Percentiles rank a stretch among this genome's conserved stretches.
These are phyloP conservation scores for Pluvianellus socialis DNA, from an alignment of 2,113 vertebrate genomes.

Conservation along the genomic window DNA sequence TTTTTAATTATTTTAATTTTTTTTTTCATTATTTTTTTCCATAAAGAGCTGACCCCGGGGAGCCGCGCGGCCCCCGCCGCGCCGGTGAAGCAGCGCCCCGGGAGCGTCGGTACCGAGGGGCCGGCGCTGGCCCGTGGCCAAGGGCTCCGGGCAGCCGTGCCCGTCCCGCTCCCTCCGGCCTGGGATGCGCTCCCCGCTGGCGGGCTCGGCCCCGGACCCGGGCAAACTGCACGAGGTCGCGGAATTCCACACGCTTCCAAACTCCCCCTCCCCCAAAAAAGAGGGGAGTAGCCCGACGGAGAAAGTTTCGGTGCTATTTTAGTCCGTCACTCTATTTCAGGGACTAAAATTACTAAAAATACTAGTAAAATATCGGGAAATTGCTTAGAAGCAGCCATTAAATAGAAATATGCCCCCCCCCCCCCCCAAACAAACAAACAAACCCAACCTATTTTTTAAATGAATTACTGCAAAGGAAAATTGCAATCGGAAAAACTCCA, in stretches of 20 bases:
- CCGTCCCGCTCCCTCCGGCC: rapidly evolving
- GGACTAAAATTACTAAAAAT: background rate
- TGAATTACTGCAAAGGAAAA: background rate
- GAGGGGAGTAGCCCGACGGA: background rate
- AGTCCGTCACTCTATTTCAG: background rate
- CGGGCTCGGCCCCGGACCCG: background rate
- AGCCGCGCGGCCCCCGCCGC: rapidly evolving
- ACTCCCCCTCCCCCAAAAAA: too few relatives aligned
- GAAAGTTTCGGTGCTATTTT: background rate
- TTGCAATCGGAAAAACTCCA: background rate
- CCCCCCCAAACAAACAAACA: too few relatives aligned
- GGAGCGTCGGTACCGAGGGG: too few relatives aligned
- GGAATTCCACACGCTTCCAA: too few relatives aligned
- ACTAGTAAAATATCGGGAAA: background rate
- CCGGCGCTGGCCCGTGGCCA: too few relatives aligned
- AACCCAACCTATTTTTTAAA: background rate
- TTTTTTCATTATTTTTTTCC: too few relatives aligned
- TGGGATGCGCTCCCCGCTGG: rapidly evolving
- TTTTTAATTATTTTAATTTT: too few relatives aligned
- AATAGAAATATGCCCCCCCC: background rate
- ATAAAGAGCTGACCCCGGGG: background rate
- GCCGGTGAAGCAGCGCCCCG: too few relatives aligned
- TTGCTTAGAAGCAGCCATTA: background rate
- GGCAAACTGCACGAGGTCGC: too few relatives aligned
- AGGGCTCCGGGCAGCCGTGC: too few relatives aligned